Evolutionary conservation across 2,113 vertebrate species (phyloP).

Genomic region (Dromiciops gliroides): DNA sequence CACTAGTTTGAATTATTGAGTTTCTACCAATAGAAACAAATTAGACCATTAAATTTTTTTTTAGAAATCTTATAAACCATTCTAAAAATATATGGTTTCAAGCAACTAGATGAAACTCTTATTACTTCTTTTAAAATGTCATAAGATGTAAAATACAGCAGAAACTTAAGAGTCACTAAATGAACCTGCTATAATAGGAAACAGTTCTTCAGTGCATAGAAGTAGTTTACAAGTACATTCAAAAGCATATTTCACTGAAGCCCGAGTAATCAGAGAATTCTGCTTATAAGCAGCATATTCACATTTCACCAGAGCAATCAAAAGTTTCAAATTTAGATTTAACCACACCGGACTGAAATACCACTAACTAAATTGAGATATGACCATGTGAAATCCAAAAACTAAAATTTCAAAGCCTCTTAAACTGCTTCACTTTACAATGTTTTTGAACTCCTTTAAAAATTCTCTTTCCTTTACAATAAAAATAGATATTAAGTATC

Average conservation of each 20-base stretch:
- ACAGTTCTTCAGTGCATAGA: not conserved
- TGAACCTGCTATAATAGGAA: not conserved
- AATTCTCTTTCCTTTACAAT: not conserved
- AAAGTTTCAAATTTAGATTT: not conserved
- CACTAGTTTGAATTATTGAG: not conserved
- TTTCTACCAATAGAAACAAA: not conserved
- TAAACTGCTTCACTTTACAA: not conserved
- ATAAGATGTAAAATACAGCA: not conserved
- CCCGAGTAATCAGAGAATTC: not conserved
- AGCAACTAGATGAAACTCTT: not conserved
- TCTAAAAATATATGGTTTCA: too few relatives aligned
- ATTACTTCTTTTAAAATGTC: not conserved
- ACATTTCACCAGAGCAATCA: not conserved
- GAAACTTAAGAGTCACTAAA: not conserved
- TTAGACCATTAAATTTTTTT: too few relatives aligned
- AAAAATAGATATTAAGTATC: too few relatives aligned
- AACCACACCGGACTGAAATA: not conserved
- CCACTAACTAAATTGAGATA: not conserved
- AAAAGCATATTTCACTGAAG: not conserved
- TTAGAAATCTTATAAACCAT: too few relatives aligned
- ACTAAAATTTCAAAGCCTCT: not conserved
- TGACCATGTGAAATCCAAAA: not conserved
- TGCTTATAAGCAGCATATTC: not conserved
- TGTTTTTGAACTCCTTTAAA: too few relatives aligned
- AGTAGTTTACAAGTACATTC: not conserved